Percentiles rank a stretch among this genome's conserved stretches.
Evolutionary conservation across 2,888 invertebrate species (phyloP).

Genomic region (Agelastica alni): DNA sequence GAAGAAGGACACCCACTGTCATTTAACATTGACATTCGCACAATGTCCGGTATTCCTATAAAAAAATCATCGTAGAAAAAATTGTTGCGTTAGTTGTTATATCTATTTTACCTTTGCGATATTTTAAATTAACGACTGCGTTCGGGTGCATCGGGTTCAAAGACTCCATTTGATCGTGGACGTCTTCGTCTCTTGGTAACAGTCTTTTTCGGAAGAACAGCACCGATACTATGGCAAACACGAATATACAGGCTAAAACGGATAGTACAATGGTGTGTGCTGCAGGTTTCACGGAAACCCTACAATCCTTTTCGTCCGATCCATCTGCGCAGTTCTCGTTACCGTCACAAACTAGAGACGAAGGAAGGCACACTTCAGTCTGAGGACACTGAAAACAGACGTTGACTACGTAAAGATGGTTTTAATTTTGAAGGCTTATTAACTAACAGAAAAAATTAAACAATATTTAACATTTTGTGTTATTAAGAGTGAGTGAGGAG

Average conservation of each 20-base stretch:
- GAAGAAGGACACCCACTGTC: constrained; percentile 67
- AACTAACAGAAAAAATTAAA: too few species aligned
- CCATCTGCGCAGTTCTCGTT: constrained; percentile 80
- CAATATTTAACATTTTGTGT: too few species aligned
- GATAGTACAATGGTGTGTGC: constrained; percentile 63
- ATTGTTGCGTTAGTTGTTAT: neutral
- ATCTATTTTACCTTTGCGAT: constrained; percentile 47
- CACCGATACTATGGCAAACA: constrained; percentile 49
- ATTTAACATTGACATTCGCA: constrained; percentile 69
- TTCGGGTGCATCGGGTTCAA: constrained; percentile 61
- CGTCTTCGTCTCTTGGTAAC: constrained; percentile 42
- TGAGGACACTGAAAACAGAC: constrained; percentile 16
- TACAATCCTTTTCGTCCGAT: constrained; percentile 73
- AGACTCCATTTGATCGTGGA: constrained; percentile 69
- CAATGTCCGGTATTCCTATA: constrained; percentile 57
- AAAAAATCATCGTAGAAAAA: constrained; percentile 3
- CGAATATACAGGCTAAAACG: constrained; percentile 60
- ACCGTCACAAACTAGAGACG: constrained; percentile 73
- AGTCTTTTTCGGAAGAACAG: constrained; percentile 42
- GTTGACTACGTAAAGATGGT: too few species aligned
- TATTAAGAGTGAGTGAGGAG: too few species aligned
- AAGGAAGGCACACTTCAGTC: constrained; percentile 66
- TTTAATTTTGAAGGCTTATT: too few species aligned
- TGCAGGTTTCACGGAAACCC: constrained; percentile 57
- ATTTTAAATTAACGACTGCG: constrained; percentile 49